Percentiles rank a stretch among this genome's conserved stretches.
These are phyloP conservation scores for Coranthus polyacanthus DNA, from an alignment of 2,797 vertebrate genomes.

Conservation along the genomic window DNA sequence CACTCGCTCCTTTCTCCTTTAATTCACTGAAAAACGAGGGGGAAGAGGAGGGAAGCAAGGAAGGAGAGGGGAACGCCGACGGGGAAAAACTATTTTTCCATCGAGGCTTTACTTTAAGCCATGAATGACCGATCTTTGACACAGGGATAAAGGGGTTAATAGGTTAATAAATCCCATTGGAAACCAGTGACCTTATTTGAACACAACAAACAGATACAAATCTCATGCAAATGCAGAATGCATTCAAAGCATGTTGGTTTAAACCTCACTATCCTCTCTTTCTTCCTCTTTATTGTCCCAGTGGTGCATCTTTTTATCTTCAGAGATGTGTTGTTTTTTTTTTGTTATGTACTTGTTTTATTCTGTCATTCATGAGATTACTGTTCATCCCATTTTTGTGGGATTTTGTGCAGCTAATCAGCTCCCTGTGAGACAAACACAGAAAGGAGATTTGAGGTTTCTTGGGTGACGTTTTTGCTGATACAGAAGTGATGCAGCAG, in stretches of 20 bases:
- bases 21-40: constrained; percentile 18
- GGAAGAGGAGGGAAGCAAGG: constrained; percentile 2
- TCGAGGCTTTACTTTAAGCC: constrained; percentile 22
- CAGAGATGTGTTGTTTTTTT: not conserved
- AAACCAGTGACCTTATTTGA: constrained; percentile 21
- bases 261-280: not conserved
- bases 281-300: not conserved
- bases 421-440: constrained; percentile 34
- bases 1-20: constrained; percentile 43
- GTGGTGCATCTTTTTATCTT: not conserved
- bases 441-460: constrained; percentile 1
- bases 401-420: constrained; percentile 3
- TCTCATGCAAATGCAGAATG: constrained; percentile 64
- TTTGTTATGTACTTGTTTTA: not conserved
- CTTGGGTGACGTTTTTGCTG: not conserved
- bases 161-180: constrained; percentile 41
- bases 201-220: constrained; percentile 56
- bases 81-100: not conserved
- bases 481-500: constrained; percentile 6
- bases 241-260: constrained; percentile 35
- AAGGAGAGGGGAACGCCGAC: constrained; percentile 30
- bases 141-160: constrained; percentile 32
- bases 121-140: not conserved
- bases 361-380: not conserved
- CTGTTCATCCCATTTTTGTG: not conserved